phyloP scores from a whole-genome alignment of 2,888 invertebrate genomes.

The Bimastos eiseni region DNA sequence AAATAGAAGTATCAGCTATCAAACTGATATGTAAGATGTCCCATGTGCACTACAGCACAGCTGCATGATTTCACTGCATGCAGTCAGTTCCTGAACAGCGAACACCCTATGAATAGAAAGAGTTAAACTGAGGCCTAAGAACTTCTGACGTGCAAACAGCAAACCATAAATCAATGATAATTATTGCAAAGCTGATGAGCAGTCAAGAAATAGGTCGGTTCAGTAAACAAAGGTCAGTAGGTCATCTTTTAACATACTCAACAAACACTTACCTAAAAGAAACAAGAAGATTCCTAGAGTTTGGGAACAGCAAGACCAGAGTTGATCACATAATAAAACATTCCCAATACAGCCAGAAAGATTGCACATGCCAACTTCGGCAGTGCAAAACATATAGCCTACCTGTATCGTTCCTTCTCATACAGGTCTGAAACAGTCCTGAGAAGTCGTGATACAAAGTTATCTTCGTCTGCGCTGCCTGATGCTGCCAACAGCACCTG shows the following conservation, averaged over 20 bases:
- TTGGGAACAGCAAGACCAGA: neutral
- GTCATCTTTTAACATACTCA: neutral
- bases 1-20: neutral
- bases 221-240: neutral
- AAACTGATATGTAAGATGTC: neutral
- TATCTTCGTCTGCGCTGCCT: constrained; percentile 53
- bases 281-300: neutral
- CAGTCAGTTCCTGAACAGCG: neutral
- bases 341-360: too few species aligned
- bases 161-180: neutral
- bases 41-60: neutral
- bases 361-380: neutral
- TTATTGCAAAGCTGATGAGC: neutral
- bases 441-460: constrained; percentile 82
- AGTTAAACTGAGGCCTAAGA: neutral
- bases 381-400: neutral
- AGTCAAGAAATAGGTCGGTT: neutral
- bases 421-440: constrained; percentile 81
- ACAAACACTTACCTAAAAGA: too few species aligned
- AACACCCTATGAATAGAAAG: neutral
- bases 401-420: constrained; percentile 71
- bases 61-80: neutral
- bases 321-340: neutral
- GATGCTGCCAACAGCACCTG: constrained; percentile 74
- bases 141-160: neutral